Conservation (phyloP, 2,888 invertebrate species). For the Phlogophora meticulosa region DNA sequence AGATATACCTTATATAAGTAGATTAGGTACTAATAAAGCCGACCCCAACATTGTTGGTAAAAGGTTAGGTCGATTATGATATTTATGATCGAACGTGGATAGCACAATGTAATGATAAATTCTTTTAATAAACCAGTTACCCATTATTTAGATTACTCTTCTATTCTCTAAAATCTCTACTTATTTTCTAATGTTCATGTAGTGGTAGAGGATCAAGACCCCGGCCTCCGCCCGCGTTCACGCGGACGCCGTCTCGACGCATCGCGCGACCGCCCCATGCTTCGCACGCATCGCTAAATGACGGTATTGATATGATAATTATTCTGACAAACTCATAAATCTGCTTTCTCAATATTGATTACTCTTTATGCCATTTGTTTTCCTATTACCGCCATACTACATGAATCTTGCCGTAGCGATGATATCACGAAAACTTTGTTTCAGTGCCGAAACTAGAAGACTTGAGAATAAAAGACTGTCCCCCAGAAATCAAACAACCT, state of each 20-base stretch:
- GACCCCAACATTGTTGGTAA: too few relatives aligned
- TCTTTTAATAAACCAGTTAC: background rate
- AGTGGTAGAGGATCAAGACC: conserved; percentile 92
- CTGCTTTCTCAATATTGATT: conserved; percentile 19
- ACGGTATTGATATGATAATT: conserved; percentile 76
- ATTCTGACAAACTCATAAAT: conserved; percentile 17
- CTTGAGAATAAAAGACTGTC: conserved; percentile 90
- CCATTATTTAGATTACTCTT: too few relatives aligned
- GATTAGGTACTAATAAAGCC: too few relatives aligned
- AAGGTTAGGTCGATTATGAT: too few relatives aligned
- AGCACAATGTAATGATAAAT: too few relatives aligned
- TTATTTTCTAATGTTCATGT: conserved; percentile 19
- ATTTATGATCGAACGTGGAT: too few relatives aligned
- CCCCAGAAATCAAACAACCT: conserved; percentile 89
- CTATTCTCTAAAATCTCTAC: background rate
- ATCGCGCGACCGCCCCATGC: conserved; percentile 92
- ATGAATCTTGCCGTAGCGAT: background rate
- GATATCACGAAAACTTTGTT: conserved; percentile 59
- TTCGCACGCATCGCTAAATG: conserved; percentile 84
- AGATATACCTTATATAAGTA: too few relatives aligned
- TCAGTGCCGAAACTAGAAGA: conserved; percentile 89
- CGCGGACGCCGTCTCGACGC: conserved; percentile 94
- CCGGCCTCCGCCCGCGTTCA: conserved; percentile 93
- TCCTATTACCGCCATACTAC: too few relatives aligned
- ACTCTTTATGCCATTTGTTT: background rate